Base-by-base conservation (phyloP, 2,113 vertebrate species). In the Oryzias melastigma region DNA sequence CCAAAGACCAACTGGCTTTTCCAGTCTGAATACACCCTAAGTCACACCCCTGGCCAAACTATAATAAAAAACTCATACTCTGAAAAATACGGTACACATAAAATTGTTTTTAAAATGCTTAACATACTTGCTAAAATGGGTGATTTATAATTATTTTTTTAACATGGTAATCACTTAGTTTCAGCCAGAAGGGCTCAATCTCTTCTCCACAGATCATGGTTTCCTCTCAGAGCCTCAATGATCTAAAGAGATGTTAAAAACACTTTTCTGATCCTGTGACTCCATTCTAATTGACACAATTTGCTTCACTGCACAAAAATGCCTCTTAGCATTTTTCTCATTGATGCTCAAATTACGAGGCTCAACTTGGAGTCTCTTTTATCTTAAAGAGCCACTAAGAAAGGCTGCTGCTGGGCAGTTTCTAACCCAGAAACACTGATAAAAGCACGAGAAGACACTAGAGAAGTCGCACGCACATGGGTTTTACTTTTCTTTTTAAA, bases 401-500 rank as follows among this genome's bases (percentile, higher is more conserved):
- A 6, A 50, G 43, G 43, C 62, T 24, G 45, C 13, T 54, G 56
- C 45, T 65, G 7, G 42, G 19, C 41, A 3, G 14, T 18, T 42
- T 58, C 15, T 45, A 25, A 42, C 17, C 62, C 8, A 17, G 44
- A 51, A 60, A 59, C 44, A 65, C 46, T 60, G 67, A 71, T 71
- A 52, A 64, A 35, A 35, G 7, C 35, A 10, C 1, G 3, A 35
- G 35, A 35, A 35, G 10, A 35, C 35, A 35, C 35, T 35, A 35
- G 35, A 35, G 35, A 35, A 3, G 12, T 35, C 10, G 2, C 29
- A 35, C 10, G 10, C 35, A 35, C 35, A 12, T 3, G 35, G 2
- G 12, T 35, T 5, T 27, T 27, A 5, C 5, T 7, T 27, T 22
- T 22, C 22, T 22, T 22, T 22, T 22, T 22, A 2, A n/a, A 22